phyloP scores from a whole-genome alignment of 2,797 vertebrate genomes.

The Anguilla pacifica region DNA sequence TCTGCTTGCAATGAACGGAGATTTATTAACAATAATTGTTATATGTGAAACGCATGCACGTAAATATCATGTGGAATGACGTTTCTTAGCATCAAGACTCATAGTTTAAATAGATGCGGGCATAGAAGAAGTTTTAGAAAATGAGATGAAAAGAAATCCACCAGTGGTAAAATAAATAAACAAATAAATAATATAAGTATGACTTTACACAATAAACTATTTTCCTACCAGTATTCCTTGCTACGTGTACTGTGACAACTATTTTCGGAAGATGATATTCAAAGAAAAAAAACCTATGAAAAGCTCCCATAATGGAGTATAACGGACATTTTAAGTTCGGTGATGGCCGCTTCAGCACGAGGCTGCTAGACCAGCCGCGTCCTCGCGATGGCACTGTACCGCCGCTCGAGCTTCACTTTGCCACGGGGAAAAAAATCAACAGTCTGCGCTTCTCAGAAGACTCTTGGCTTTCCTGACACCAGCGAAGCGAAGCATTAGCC shows the following conservation, averaged over 20 bases:
- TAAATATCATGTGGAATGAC: background rate
- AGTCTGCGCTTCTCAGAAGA: background rate
- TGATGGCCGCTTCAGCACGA: constrained; percentile 15
- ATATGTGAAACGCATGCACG: background rate
- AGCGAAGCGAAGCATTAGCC: constrained; percentile 22
- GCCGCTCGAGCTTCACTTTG: constrained; percentile 37
- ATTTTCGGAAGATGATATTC: background rate
- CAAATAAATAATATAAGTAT: background rate
- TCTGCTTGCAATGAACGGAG: background rate
- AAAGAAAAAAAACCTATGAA: background rate
- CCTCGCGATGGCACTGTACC: constrained; percentile 66
- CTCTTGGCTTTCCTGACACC: constrained; percentile 20
- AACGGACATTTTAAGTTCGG: constrained; percentile 27
- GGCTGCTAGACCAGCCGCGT: constrained; percentile 39
- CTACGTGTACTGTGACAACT: background rate
- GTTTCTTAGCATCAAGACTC: background rate
- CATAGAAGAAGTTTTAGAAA: background rate
- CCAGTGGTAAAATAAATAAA: background rate
- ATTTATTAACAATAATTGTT: background rate
- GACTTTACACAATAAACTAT: background rate
- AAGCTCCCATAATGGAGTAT: constrained; percentile 4
- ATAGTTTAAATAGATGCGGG: background rate
- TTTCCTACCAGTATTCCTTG: background rate
- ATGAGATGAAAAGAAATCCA: background rate
- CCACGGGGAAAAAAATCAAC: background rate